Base-by-base conservation (phyloP, 2,797 vertebrate species). In the Brachymystax lenok region DNA sequence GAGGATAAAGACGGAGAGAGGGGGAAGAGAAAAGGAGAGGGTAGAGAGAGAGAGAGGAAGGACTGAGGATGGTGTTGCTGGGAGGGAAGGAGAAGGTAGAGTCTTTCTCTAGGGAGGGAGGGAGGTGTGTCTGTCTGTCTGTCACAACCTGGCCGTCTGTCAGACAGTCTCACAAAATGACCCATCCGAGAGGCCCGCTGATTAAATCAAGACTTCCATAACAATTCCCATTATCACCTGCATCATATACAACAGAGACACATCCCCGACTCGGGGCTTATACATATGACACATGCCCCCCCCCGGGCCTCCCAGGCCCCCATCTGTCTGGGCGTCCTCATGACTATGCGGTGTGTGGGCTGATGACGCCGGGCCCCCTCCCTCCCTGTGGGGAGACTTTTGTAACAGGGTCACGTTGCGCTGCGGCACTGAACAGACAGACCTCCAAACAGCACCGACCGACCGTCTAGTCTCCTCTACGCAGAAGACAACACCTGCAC, bases 401-500 rank as follows among this genome's bases (percentile, higher is more conserved):
- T 87, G 73, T 87, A 83, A 87, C 90, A 2, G 85, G 56, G 92
- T 94, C 94, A 95, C 94, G 94, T 95, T 93, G 92, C 93, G 82
- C 88, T 94, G 94, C 94, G 89, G 92, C 89, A 93, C 71, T 84
- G 87, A 86, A 82, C 66, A 83, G 86, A 81, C 79, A 70, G 69
- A 46, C 33, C 74, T 73, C 69, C 61, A 33, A 63, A 4, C 28
- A 66, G 63, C 86, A 90, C 87, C 86, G 2, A 30, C 83, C 63
- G 14, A 0, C 35, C 67, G 77, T 54, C 82, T 82, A 52, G 4
- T 19, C 54, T 19, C 5, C 16, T 17, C 51, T 8, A 19, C 54
- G n/a, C 54, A 0, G 54, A 56, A 19, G 35, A 40, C 33, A 7
- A 35, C 54, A 56, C 51, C 51, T n/a, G 52, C 59, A 74, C 19